phyloP scores from a whole-genome alignment of 2,888 invertebrate species.

The Drosophila basisetae region DNA sequence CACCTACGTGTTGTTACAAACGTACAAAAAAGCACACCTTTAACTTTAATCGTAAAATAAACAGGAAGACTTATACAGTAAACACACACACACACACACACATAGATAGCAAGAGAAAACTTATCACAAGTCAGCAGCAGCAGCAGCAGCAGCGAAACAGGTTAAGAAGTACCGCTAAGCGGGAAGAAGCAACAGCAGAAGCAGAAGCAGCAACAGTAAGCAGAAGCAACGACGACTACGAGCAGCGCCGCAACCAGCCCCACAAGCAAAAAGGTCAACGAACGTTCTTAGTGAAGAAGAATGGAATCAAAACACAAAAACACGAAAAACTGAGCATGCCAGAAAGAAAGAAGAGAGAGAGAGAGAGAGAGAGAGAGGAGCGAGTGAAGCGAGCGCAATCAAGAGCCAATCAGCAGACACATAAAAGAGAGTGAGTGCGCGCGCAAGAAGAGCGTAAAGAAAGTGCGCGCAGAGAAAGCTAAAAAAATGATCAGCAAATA shows the following conservation, averaged over 20 bases:
- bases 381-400: neutral
- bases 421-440: conserved; percentile 1
- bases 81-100: conserved; percentile 39
- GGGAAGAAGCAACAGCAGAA: conserved; percentile 50
- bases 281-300: conserved; percentile 84
- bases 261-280: conserved; percentile 81
- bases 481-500: conserved; percentile 27
- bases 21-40: conserved; percentile 56
- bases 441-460: conserved; percentile 37
- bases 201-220: conserved; percentile 8
- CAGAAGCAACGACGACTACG: conserved; percentile 22
- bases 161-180: conserved; percentile 81
- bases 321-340: conserved; percentile 71
- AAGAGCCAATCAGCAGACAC: conserved; percentile 5
- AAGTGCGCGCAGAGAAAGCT: conserved; percentile 46
- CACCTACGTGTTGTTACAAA: conserved; percentile 1
- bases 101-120: conserved; percentile 40
- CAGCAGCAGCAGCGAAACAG: conserved; percentile 57
- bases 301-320: conserved; percentile 84
- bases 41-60: conserved; percentile 75
- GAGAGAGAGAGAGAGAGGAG: conserved; percentile 10
- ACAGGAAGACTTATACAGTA: conserved; percentile 80
- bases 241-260: conserved; percentile 52
- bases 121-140: conserved; percentile 64
- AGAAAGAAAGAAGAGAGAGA: conserved; percentile 43